Evolutionary conservation across 2,797 vertebrate species (phyloP).

Genomic region (Pachyuromys duprasi): DNA sequence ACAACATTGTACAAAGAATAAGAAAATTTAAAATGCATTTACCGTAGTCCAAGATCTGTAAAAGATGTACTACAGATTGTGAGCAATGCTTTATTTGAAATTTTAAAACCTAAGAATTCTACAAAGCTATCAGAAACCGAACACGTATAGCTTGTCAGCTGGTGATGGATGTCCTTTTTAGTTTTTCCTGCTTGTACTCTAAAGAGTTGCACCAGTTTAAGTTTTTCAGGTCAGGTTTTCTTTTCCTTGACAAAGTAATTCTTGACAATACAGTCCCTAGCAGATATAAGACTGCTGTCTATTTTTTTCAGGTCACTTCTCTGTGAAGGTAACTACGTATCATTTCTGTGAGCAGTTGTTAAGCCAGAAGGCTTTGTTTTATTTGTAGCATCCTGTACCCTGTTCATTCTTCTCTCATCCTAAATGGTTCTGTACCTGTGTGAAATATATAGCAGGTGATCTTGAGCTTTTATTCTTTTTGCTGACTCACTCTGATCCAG

Average conservation of each 20-base stretch:
- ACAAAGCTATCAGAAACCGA: neutral
- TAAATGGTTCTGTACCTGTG: neutral
- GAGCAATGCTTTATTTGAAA: neutral
- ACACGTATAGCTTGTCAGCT: neutral
- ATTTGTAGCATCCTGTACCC: neutral
- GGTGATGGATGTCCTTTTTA: neutral
- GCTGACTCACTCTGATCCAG: neutral
- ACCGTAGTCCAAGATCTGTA: neutral
- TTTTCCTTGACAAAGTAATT: conserved; percentile 3
- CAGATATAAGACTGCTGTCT: neutral
- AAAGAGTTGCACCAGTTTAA: neutral
- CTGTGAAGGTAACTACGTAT: neutral
- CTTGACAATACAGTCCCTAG: neutral
- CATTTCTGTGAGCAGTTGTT: neutral
- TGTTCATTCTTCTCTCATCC: neutral
- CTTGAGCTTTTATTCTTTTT: neutral
- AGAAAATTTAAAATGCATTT: neutral
- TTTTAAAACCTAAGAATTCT: neutral
- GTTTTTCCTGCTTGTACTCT: neutral
- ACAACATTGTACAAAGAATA: neutral
- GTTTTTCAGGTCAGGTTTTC: neutral
- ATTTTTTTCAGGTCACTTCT: neutral
- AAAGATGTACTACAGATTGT: neutral
- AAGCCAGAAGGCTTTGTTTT: neutral
- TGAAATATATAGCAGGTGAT: neutral